Evolutionary conservation across 2,113 vertebrate species (phyloP).

Genomic region (Varanus komodoensis): DNA sequence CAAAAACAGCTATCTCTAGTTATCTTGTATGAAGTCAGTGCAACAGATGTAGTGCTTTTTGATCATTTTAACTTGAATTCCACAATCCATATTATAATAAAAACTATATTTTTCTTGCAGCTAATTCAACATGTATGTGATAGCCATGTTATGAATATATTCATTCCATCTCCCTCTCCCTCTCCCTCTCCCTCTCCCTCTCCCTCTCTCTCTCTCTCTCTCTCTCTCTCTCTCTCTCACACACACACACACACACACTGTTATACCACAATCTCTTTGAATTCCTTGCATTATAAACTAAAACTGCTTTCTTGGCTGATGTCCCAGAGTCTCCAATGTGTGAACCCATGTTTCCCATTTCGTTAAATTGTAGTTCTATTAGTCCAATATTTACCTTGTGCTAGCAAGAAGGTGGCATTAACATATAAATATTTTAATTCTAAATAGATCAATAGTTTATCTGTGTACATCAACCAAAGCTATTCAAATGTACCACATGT

Average conservation of each 20-base stretch:
- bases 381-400: neutral
- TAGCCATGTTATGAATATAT: neutral
- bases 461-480: neutral
- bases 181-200: too few species aligned
- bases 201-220: too few species aligned
- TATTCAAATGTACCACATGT: neutral
- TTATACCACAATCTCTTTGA: neutral
- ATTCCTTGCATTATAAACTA: neutral
- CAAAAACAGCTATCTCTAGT: neutral
- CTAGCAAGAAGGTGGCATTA: neutral
- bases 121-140: neutral
- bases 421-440: neutral
- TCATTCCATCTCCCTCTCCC: too few species aligned
- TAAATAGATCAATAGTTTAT: neutral
- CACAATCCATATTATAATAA: too few species aligned
- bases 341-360: neutral
- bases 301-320: neutral
- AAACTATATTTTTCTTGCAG: too few species aligned
- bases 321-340: neutral
- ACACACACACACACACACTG: neutral
- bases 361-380: neutral
- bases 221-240: too few species aligned
- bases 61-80: neutral
- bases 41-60: neutral
- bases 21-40: neutral